Percentiles rank a stretch among this genome's conserved stretches.
Conservation (phyloP, 2,113 vertebrate species). For the Epinephelus lanceolatus region DNA sequence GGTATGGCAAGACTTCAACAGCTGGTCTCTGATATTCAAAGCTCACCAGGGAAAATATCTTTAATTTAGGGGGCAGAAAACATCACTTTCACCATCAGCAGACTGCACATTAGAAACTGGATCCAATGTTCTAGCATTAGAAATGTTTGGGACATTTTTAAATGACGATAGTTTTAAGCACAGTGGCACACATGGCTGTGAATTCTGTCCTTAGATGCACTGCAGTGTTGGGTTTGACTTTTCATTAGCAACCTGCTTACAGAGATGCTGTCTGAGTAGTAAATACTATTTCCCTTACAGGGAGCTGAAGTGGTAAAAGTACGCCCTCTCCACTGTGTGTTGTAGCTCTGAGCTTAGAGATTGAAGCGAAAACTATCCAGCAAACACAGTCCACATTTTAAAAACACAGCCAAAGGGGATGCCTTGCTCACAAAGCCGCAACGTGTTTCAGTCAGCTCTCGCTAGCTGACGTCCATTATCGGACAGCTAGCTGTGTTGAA, state of each 20-base stretch:
- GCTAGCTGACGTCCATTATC: constrained; percentile 72
- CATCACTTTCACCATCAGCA: neutral
- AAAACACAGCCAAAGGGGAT: constrained; percentile 32
- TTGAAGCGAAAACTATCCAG: constrained; percentile 5
- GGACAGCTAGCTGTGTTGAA: constrained; percentile 66
- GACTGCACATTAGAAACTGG: neutral
- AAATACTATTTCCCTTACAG: neutral
- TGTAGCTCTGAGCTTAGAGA: neutral
- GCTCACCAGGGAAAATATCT: neutral
- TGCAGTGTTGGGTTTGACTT: constrained; percentile 6
- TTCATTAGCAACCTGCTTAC: neutral
- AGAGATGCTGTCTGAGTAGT: constrained; percentile 46
- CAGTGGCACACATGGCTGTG: constrained; percentile 1
- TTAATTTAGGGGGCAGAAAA: neutral
- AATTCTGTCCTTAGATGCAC: constrained; percentile 71
- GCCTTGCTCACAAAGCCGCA: constrained; percentile 66
- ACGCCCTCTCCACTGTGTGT: neutral
- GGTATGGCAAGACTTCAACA: too few relatives aligned
- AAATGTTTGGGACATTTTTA: too few relatives aligned
- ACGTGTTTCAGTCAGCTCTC: constrained; percentile 67
- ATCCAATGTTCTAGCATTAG: too few relatives aligned
- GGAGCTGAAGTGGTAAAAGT: neutral
- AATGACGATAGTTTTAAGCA: neutral
- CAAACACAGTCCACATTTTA: constrained; percentile 3
- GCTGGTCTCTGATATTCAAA: too few relatives aligned